Base-by-base conservation (phyloP, 35 echinoderm and acorn worm species). In the Anneissia japonica region DNA sequence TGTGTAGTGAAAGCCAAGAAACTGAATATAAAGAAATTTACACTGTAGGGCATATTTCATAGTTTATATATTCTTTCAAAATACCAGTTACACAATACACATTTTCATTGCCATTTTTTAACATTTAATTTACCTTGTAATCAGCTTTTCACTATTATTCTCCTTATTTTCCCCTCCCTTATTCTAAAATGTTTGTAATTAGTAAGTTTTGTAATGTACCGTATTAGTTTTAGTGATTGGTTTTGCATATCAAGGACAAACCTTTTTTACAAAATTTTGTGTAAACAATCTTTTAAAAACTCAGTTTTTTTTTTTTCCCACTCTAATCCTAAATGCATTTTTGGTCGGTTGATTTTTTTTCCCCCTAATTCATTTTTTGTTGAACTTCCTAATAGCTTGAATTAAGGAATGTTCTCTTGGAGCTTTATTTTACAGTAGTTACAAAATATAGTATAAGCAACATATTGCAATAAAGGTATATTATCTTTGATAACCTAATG, bases 101-200 rank as follows among this genome's bases (percentile, higher is more conserved):
- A 64, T 45, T 64, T 64, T 64, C 51, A 19, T 64, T 64, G 9
- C 1, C 21, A 64, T 23, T 19, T 64, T 64, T 64, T 64, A 64
- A 64, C 51, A 64, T 64, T 64, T 64, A 64, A 64, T 64, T 64
- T 64, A 64, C 51, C 51, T 64, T 64, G 51, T 64, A 64, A 64
- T 64, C 51, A 64, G 51, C 7, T 64, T 64, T 64, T 26, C 26
- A 16, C 2, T 64, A 64, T 64, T 64, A 26, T 64, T 64, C 51
- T 64, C 1, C 1, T 9, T 26, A 64, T 64, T 64, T 19, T 64
- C 21, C 51, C 26, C 19, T 64, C 21, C 5, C 1, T 64, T 64
- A 64, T 64, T 64, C 51, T 64, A 64, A 64, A 64, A 64, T 64
- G 51, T 64, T 9, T 9, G 26, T 64, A 64, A 64, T 64, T 64